Evolutionary conservation across 2,797 vertebrate genomes (phyloP), one percentile per base, ranked within the genome.

Genomic region (Synaphobranchus kaupii): DNA sequence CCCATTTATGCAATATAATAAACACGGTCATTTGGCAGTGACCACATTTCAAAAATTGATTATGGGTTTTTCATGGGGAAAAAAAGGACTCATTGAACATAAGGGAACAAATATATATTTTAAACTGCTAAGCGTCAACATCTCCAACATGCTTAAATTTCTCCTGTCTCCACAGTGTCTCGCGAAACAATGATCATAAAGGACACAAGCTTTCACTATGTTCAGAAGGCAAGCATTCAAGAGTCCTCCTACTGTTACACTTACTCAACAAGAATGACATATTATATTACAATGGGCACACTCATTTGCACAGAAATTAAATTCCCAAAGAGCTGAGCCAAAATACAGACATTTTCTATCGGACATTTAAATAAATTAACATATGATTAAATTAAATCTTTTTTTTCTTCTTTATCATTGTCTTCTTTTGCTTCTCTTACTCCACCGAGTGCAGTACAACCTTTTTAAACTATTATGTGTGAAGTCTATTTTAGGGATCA

Each of bases 201-300:
- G 9, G 34, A 48, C 44, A 56, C 22, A 34, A 86, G 15, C 17
- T 86, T 47, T 54, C 28, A 34, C 17, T 84, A 60, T 76, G 34
- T 85, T 86, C 25, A 52, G 34, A 73, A 68, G 84, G 73, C 73
- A 84, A 81, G n/a, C 80, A 88, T 81, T 86, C 66, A 47, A 86
- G 71, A 50, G 31, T 44, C 58, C 63, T 44, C 58, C 63, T 56
- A 52, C 85, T 56, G 54, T 68, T 20, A 56, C 76, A 83, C 28
- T 82, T 82, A 84, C 84, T 89, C 63, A 81, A 87, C 73, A 83
- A 28, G 44, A 66, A 58, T 81, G 44, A 39, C 31, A 34, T 60
- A 12, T 15, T 60, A 50, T 81, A 28, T 31, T 66, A 68, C 48
- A 34, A 60, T 34, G 58, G 48, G 44, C 58, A 52, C 28, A 78